phyloP scores from a whole-genome alignment of 2,888 invertebrate genomes.

The Ischnura elegans region DNA sequence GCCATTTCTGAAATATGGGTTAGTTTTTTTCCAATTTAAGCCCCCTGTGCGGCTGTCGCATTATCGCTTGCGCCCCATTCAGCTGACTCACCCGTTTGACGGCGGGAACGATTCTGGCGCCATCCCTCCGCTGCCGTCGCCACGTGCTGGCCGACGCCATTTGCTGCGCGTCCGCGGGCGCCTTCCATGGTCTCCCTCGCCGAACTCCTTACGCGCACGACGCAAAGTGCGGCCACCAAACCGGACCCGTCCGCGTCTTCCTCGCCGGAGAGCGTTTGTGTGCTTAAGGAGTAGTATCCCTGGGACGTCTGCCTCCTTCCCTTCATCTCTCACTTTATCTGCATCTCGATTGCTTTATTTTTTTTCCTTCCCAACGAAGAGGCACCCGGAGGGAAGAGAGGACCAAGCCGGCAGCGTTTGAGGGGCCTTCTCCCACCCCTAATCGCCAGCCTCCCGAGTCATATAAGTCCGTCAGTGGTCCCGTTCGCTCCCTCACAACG shows the following conservation, averaged over 20 bases:
- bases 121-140: background rate
- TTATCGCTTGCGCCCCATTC: no score
- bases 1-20: no score
- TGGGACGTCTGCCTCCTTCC: background rate
- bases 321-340: slow-evolving; percentile 15
- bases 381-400: background rate
- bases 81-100: slow-evolving; percentile 22
- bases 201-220: background rate
- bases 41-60: no score
- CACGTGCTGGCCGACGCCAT: background rate
- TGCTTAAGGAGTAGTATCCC: background rate
- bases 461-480: slow-evolving; percentile 25
- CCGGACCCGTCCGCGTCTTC: background rate
- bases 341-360: slow-evolving; percentile 21
- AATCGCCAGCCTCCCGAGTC: background rate
- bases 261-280: background rate
- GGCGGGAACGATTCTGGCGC: background rate
- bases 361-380: background rate
- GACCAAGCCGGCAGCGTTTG: background rate
- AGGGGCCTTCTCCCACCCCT: background rate
- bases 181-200: background rate
- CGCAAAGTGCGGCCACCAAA: background rate
- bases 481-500: background rate
- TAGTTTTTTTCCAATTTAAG: no score
- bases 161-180: background rate